Conservation (phyloP, 2,888 invertebrate genomes). For the Acholoe squamosa region DNA sequence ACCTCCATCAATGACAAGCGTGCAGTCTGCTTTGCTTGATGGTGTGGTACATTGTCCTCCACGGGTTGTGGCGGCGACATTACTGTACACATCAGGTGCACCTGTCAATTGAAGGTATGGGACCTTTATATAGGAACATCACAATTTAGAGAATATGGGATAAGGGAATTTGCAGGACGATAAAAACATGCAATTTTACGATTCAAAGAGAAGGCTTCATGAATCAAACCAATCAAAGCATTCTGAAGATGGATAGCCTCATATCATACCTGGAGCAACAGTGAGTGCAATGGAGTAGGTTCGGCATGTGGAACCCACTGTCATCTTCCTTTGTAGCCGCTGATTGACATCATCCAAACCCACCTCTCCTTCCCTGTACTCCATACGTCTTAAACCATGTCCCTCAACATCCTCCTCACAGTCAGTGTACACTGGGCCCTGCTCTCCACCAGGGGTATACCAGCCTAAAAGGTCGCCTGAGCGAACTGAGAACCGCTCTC, state of each 20-base stretch:
- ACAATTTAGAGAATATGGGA: background rate
- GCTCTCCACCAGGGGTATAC: background rate
- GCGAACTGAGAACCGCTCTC: background rate
- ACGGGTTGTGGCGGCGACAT: background rate
- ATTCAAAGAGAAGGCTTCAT: background rate
- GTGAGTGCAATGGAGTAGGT: constrained; percentile 24
- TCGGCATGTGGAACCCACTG: background rate
- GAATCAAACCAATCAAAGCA: background rate
- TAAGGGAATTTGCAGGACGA: background rate
- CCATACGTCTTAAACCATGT: background rate
- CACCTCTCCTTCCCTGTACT: background rate
- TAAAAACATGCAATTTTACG: background rate
- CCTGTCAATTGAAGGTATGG: background rate
- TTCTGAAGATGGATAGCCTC: background rate
- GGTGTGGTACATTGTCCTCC: background rate
- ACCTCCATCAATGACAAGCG: too few relatives aligned
- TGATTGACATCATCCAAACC: background rate
- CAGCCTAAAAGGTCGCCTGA: background rate
- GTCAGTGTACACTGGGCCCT: background rate
- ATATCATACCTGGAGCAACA: background rate
- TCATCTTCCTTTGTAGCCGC: background rate
- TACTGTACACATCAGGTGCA: background rate
- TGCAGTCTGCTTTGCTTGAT: too few relatives aligned
- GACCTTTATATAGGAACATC: background rate
- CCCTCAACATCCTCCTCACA: background rate